phyloP scores from a whole-genome alignment of 2,888 invertebrate species.

The Copidosoma aretas region DNA sequence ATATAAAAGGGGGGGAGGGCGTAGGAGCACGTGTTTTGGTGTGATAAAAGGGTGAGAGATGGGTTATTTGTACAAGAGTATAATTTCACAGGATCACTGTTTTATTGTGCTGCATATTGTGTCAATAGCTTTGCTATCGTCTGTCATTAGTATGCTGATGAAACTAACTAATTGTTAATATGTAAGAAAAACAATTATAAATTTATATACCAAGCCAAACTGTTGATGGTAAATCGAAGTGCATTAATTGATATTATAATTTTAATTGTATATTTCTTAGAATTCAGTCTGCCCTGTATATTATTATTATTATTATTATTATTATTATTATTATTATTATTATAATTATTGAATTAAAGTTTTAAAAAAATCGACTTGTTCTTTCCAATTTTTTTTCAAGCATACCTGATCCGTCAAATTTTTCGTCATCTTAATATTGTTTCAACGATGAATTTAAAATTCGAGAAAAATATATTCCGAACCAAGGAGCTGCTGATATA shows the following conservation, averaged over 20 bases:
- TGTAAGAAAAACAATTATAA: constrained; percentile 53
- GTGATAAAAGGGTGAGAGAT: constrained; percentile 3
- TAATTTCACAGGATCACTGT: constrained; percentile 52
- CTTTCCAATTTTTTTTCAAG: not conserved
- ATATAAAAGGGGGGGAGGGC: not conserved
- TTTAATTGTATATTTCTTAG: constrained; percentile 37
- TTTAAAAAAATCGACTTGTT: constrained; percentile 21
- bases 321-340: no score
- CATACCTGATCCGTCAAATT: no score
- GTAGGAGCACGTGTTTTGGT: not conserved
- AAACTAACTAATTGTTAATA: constrained; percentile 48
- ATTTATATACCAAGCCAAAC: constrained; percentile 49
- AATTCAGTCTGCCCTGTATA: constrained; percentile 32
- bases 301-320: no score
- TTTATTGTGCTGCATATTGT: constrained; percentile 46
- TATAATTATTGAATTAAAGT: constrained; percentile 36
- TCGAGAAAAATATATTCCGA: no score
- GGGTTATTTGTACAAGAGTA: constrained; percentile 48
- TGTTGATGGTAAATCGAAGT: constrained; percentile 24
- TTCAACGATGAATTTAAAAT: no score
- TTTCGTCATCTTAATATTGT: not conserved
- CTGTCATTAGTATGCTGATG: constrained; percentile 40
- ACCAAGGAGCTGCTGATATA: no score
- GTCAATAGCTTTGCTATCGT: constrained; percentile 38
- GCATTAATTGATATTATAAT: constrained; percentile 29